Percentiles rank a stretch among this genome's conserved stretches.
Conservation (phyloP, 1,140 invertebrate genomes). For the Ridgeia piscesae region DNA sequence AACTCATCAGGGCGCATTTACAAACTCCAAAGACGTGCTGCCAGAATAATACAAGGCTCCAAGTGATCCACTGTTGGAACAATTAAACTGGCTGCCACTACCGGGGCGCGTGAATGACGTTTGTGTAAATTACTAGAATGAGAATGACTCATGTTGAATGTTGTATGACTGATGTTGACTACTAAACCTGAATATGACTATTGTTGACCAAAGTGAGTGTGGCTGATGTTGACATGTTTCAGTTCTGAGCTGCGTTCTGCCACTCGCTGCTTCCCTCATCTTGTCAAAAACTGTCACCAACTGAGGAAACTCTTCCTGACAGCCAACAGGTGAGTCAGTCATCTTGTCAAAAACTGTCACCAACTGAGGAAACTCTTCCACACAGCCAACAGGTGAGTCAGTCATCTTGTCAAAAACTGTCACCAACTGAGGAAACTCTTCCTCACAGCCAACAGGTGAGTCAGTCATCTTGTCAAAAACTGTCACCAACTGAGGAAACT, state of each 20-base stretch:
- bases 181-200: no score
- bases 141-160: no score
- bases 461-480: conserved; percentile 55
- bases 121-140: no score
- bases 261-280: conserved; percentile 58
- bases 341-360: conserved; percentile 63
- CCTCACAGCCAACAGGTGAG: conserved; percentile 67
- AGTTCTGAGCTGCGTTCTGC: conserved; percentile 40
- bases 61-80: no score
- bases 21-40: no score
- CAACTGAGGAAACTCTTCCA: conserved; percentile 75
- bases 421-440: conserved; percentile 73
- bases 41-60: no score
- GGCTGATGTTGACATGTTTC: conserved; percentile 27
- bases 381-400: conserved; percentile 64
- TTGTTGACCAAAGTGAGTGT: no score
- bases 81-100: no score
- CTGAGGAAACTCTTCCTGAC: conserved; percentile 77
- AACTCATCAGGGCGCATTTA: no score
- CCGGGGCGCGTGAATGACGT: no score
- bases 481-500: conserved; percentile 73
- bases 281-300: conserved; percentile 64
- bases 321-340: conserved; percentile 61
- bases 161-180: no score
- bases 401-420: conserved; percentile 62